Evolutionary conservation across 2,888 invertebrate genomes (phyloP).

Genomic region (Napeogenes inachia): DNA sequence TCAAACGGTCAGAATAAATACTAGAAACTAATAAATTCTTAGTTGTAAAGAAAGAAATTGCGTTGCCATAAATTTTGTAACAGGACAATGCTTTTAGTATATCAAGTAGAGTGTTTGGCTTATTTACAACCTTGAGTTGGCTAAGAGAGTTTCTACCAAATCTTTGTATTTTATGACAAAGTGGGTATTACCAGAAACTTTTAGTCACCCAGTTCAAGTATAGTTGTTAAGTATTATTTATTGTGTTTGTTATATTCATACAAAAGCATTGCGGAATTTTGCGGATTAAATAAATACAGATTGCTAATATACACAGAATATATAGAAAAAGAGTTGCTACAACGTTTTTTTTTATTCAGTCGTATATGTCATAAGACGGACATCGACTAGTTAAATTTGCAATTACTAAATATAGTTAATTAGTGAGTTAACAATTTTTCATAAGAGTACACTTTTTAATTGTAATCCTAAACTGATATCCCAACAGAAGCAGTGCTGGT

Average conservation of each 20-base stretch:
- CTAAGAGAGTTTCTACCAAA: neutral
- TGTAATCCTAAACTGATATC: slow-evolving; percentile 13
- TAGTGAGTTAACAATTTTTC: neutral
- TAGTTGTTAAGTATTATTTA: neutral
- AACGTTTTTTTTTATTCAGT: too few species aligned
- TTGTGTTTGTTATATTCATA: neutral
- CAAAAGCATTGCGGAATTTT: neutral
- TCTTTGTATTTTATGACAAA: too few species aligned
- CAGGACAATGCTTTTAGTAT: slow-evolving; percentile 14
- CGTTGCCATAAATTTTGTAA: slow-evolving; percentile 15
- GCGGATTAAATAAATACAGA: too few species aligned
- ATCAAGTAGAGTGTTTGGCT: slow-evolving; percentile 2
- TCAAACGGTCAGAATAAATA: slow-evolving; percentile 9
- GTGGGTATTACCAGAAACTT: too few species aligned
- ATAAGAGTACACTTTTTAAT: neutral
- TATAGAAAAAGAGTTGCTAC: too few species aligned
- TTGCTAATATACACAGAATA: too few species aligned
- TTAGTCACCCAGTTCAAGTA: neutral
- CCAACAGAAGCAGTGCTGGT: slow-evolving; percentile 61
- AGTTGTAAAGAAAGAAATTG: slow-evolving; percentile 7
- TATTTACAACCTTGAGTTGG: slow-evolving; percentile 2
- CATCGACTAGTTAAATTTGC: too few species aligned
- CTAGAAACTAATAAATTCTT: slow-evolving; percentile 10
- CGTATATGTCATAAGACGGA: too few species aligned
- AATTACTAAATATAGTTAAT: too few species aligned